Evolutionary conservation across 1,140 invertebrate genomes (phyloP).

Genomic region (Argopecten irradians): DNA sequence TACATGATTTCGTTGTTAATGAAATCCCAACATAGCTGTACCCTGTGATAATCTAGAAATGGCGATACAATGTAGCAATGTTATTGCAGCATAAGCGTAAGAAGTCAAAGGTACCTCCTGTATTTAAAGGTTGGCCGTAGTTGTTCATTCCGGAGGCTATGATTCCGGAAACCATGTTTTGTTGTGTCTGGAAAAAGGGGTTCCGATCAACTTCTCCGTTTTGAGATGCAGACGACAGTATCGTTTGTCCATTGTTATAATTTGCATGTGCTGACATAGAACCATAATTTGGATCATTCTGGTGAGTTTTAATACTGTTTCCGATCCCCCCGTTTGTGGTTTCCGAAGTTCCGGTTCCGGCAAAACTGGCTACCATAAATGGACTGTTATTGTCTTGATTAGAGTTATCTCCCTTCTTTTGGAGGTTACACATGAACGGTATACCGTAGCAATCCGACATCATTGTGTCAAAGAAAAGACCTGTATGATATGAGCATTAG

Average conservation of each 20-base stretch:
- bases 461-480: neutral
- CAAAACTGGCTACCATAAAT: neutral
- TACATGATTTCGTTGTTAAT: too few relatives aligned
- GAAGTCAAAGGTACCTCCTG: too few relatives aligned
- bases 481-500: too few relatives aligned
- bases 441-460: neutral
- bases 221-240: neutral
- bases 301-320: neutral
- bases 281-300: neutral
- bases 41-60: too few relatives aligned
- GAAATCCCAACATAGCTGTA: too few relatives aligned
- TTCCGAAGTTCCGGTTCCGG: neutral
- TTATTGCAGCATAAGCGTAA: too few relatives aligned
- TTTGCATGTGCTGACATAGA: neutral
- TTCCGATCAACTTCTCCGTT: neutral
- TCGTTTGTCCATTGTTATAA: neutral
- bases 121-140: neutral
- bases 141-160: neutral
- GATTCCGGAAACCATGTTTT: neutral
- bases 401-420: neutral
- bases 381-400: neutral
- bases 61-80: too few relatives aligned
- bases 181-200: neutral
- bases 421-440: neutral
- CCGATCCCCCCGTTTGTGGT: too few relatives aligned